Percentiles rank a stretch among this genome's conserved stretches.
These are phyloP conservation scores for Ophraella communa DNA, from an alignment of 2,888 invertebrate species.

Conservation along the genomic window DNA sequence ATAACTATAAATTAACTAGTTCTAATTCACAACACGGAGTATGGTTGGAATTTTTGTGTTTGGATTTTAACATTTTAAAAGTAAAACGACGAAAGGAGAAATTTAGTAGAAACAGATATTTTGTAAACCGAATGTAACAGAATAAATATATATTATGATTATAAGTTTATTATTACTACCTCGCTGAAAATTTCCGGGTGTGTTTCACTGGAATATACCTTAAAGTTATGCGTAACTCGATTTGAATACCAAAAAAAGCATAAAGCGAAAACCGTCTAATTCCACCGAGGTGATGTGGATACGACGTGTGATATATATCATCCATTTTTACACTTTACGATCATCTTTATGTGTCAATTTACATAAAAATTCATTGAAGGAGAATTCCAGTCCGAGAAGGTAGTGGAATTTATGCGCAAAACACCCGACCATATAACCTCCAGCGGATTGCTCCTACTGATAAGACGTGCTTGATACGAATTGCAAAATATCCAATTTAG, in stretches of 20 bases:
- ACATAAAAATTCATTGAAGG: constrained; percentile 27
- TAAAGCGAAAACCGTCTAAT: constrained; percentile 48
- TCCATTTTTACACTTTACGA: constrained; percentile 32
- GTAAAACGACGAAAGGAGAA: no score
- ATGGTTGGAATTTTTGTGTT: no score
- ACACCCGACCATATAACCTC: background rate
- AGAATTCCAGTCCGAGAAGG: constrained; percentile 14
- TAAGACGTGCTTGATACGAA: background rate
- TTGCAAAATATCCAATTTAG: background rate
- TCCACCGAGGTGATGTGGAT: constrained; percentile 33
- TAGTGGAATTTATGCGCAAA: constrained; percentile 10
- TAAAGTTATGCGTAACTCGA: constrained; percentile 54
- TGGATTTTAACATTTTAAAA: no score
- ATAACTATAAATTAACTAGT: no score
- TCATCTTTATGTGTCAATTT: constrained; percentile 32
- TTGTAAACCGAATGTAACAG: no score
- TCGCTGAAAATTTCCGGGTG: constrained; percentile 26
- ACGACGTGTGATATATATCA: constrained; percentile 25
- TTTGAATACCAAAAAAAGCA: constrained; percentile 54
- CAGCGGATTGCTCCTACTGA: background rate
- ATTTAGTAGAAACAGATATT: no score
- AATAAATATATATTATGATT: background rate
- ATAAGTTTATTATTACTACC: background rate
- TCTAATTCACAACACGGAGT: no score
- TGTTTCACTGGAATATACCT: constrained; percentile 46